These are phyloP conservation scores for Pammene fasciana DNA, from an alignment of 2,888 invertebrate species.

Conservation along the genomic window DNA sequence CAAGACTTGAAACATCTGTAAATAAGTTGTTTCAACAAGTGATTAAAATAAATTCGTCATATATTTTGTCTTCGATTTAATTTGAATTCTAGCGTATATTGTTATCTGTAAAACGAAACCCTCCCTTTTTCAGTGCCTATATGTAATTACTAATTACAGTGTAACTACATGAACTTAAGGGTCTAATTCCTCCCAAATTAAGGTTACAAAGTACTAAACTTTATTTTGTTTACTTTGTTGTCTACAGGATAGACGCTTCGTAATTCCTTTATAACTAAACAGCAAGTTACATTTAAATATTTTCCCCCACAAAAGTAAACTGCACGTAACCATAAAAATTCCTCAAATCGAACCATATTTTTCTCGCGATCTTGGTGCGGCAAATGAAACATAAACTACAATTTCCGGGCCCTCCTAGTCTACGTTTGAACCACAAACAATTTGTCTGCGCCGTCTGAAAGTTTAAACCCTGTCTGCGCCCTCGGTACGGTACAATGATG, in stretches of 20 bases:
- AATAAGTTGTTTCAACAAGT: background rate
- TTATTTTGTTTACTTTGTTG: too few species aligned
- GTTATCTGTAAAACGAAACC: too few species aligned
- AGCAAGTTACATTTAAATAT: background rate
- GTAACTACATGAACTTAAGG: too few species aligned
- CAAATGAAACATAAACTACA: conserved; percentile 39
- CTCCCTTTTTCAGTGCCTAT: too few species aligned
- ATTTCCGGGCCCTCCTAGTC: conserved; percentile 51
- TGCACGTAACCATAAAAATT: background rate
- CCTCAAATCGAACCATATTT: background rate
- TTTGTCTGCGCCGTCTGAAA: conserved; percentile 61
- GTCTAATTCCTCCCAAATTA: too few species aligned
- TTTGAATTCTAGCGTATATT: background rate
- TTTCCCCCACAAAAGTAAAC: background rate
- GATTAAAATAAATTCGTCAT: conserved; percentile 14
- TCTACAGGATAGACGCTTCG: too few species aligned
- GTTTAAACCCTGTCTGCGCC: conserved; percentile 54
- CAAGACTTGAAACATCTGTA: conserved; percentile 26
- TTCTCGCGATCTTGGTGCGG: conserved; percentile 8
- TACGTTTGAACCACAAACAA: conserved; percentile 53
- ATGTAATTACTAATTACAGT: too few species aligned
- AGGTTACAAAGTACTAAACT: too few species aligned
- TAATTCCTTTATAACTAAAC: too few species aligned
- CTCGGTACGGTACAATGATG: conserved; percentile 10
- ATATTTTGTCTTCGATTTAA: conserved; percentile 3